These are phyloP conservation scores for Mandrillus leucophaeus DNA, from an alignment of 2,113 vertebrate species.

Conservation along the genomic window DNA sequence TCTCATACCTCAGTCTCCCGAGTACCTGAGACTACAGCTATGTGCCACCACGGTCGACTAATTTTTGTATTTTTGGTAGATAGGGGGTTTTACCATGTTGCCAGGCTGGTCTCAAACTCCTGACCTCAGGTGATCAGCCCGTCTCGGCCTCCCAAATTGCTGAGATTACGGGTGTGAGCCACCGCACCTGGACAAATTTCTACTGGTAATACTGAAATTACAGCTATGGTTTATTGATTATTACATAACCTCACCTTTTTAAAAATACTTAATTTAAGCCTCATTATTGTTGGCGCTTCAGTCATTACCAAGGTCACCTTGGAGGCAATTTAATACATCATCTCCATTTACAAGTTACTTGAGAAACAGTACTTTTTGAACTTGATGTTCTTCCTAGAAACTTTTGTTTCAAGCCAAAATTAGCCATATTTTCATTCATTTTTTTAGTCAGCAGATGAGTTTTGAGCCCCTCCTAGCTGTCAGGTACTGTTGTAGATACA, in stretches of 20 bases:
- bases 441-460: neutral
- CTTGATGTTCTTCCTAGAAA: neutral
- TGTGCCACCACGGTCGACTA: too few relatives aligned
- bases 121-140: too few relatives aligned
- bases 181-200: neutral
- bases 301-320: neutral
- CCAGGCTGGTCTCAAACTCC: too few relatives aligned
- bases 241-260: neutral
- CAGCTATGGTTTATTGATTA: neutral
- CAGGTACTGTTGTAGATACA: neutral
- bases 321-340: neutral
- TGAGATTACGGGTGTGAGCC: too few relatives aligned
- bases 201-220: neutral
- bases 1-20: too few relatives aligned
- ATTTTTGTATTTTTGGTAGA: too few relatives aligned
- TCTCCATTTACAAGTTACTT: neutral
- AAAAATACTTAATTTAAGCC: neutral
- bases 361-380: neutral
- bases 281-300: neutral
- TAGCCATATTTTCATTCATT: neutral
- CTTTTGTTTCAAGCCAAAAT: neutral
- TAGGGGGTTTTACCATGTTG: too few relatives aligned
- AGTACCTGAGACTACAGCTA: too few relatives aligned
- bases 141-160: too few relatives aligned
- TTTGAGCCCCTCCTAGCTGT: neutral